Percentiles rank a stretch among this genome's conserved stretches.
Evolutionary conservation across 2,113 vertebrate species (phyloP).

Genomic region (Eubucco bourcierii): DNA sequence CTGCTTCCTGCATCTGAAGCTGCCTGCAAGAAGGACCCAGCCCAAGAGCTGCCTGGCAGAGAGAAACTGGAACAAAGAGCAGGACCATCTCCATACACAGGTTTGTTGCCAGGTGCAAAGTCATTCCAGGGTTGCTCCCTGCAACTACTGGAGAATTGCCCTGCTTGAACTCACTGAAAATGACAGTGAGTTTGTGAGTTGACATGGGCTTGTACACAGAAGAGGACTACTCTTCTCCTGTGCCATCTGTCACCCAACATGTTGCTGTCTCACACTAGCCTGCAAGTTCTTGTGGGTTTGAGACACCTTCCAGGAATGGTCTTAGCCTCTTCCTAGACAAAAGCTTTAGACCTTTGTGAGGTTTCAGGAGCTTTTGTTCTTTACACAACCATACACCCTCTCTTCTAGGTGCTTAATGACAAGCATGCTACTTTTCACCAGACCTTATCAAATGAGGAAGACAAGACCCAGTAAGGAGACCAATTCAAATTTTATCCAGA

Average conservation of each 20-base stretch:
- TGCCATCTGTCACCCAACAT: background rate
- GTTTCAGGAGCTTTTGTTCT: background rate
- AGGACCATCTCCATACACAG: background rate
- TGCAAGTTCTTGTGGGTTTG: background rate
- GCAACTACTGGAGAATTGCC: rapidly evolving
- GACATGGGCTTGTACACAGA: background rate
- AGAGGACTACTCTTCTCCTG: background rate
- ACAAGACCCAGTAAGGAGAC: background rate
- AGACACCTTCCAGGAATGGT: background rate
- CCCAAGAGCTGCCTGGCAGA: background rate
- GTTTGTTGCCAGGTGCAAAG: background rate
- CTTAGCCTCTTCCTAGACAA: background rate
- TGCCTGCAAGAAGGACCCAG: background rate
- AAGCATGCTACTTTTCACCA: background rate
- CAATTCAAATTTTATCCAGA: background rate
- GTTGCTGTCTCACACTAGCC: background rate
- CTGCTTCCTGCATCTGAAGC: background rate
- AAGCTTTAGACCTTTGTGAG: background rate
- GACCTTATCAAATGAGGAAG: background rate
- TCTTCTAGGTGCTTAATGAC: background rate
- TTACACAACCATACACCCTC: background rate
- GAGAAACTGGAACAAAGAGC: background rate
- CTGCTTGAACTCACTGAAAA: background rate
- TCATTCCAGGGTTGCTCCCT: background rate
- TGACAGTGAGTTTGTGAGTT: rapidly evolving